Conservation (phyloP, 2,888 invertebrate genomes). For the Habrosyne pyritoides region DNA sequence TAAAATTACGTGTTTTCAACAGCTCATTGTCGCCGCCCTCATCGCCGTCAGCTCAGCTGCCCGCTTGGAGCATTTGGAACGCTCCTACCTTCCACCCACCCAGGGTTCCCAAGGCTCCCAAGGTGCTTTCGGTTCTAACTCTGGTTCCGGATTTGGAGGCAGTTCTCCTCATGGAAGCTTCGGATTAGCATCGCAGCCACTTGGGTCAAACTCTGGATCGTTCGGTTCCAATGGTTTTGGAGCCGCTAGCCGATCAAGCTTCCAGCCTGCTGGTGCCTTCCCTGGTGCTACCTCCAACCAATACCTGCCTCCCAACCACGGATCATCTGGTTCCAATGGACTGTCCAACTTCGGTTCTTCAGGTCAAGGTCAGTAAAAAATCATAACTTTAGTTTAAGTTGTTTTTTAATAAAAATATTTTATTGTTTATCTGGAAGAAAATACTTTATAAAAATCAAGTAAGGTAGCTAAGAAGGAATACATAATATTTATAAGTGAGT, state of each 20-base stretch:
- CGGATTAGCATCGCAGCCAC: conserved; percentile 23
- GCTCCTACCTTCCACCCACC: conserved; percentile 69
- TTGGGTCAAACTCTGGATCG: conserved; percentile 24
- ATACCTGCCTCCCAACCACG: conserved; percentile 70
- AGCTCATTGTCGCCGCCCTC: conserved; percentile 68
- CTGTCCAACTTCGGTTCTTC: conserved; percentile 32
- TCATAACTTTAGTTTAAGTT: neutral
- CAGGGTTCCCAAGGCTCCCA: conserved; percentile 27
- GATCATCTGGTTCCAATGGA: conserved; percentile 43
- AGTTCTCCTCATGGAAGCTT: conserved; percentile 20
- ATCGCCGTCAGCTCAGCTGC: conserved; percentile 65
- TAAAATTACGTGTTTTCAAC: conserved; percentile 21
- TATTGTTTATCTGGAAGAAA: too few relatives aligned
- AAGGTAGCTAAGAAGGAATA: too few relatives aligned
- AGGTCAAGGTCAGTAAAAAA: conserved; percentile 24
- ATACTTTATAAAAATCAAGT: too few relatives aligned
- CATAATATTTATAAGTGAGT: too few relatives aligned
- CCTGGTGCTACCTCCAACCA: conserved; percentile 66
- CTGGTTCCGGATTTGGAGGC: conserved; percentile 15
- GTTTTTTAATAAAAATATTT: too few relatives aligned
- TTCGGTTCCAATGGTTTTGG: conserved; percentile 34
- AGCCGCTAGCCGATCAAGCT: conserved; percentile 22
- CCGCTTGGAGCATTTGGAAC: conserved; percentile 71
- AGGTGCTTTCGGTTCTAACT: conserved; percentile 15
- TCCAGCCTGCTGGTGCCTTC: conserved; percentile 35